Conservation (phyloP, 2,797 vertebrate species). For the Hylomyscus alleni region DNA sequence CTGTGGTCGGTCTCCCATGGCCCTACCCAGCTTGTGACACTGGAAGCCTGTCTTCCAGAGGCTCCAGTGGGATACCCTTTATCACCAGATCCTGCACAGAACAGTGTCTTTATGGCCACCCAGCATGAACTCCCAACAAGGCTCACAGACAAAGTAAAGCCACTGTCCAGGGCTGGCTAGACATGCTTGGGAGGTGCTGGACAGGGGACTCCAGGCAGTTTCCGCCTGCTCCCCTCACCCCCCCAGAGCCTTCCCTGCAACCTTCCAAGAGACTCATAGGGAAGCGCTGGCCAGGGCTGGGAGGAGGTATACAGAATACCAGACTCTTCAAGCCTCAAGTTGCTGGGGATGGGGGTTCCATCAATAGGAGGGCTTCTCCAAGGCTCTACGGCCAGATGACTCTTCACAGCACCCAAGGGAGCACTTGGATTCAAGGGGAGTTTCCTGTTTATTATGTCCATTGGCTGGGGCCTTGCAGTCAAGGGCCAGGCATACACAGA, state of each 20-base stretch:
- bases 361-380: background rate
- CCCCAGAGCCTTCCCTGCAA: no score
- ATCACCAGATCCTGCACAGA: background rate
- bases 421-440: background rate
- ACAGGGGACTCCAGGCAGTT: background rate
- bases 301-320: rapidly evolving
- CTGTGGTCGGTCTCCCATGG: background rate
- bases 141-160: background rate
- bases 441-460: slow-evolving; percentile 71
- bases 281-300: background rate
- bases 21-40: background rate
- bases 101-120: background rate
- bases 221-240: background rate
- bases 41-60: background rate
- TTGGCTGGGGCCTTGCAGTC: background rate
- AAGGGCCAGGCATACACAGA: background rate
- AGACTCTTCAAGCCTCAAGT: background rate
- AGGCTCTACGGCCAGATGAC: slow-evolving; percentile 46
- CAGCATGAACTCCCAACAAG: background rate
- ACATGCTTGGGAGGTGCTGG: background rate
- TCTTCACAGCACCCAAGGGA: background rate
- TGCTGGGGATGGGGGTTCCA: background rate
- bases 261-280: background rate
- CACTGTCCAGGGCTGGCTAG: background rate
- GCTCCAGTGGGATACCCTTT: background rate